phyloP scores from a whole-genome alignment of 2,888 invertebrate species.

The Quadroppia sp. region DNA sequence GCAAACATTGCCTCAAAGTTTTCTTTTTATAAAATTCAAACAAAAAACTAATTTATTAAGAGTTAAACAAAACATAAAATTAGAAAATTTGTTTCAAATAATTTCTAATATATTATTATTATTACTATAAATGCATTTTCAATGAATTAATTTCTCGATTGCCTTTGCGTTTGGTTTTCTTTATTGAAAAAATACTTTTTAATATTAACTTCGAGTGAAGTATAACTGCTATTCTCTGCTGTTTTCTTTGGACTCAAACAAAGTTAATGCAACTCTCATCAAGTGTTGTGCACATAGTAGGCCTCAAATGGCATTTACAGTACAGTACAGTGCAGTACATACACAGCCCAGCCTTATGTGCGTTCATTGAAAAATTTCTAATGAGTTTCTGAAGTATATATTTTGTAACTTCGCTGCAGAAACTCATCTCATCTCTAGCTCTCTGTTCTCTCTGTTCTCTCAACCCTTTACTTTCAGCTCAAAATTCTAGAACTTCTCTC shows the following conservation, averaged over 20 bases:
- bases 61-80: background rate
- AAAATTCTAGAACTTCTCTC: background rate
- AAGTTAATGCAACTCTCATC: conserved; percentile 39
- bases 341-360: background rate
- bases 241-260: conserved; percentile 23
- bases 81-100: background rate
- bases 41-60: conserved; percentile 36
- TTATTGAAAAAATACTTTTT: conserved; percentile 31
- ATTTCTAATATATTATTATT: conserved; percentile 20
- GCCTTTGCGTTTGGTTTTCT: background rate
- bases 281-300: conserved; percentile 25
- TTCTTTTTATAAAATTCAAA: background rate
- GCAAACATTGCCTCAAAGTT: conserved; percentile 30
- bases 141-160: conserved; percentile 28
- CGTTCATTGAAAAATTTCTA: conserved; percentile 32
- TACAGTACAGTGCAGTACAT: background rate
- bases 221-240: background rate
- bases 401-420: conserved; percentile 29
- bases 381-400: conserved; percentile 38
- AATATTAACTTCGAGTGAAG: conserved; percentile 35
- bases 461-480: conserved; percentile 32
- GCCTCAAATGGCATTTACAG: background rate
- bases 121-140: conserved; percentile 14
- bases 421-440: background rate
- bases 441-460: background rate